Conservation (phyloP, 2,113 vertebrate species). For the Dipodomys spectabilis region DNA sequence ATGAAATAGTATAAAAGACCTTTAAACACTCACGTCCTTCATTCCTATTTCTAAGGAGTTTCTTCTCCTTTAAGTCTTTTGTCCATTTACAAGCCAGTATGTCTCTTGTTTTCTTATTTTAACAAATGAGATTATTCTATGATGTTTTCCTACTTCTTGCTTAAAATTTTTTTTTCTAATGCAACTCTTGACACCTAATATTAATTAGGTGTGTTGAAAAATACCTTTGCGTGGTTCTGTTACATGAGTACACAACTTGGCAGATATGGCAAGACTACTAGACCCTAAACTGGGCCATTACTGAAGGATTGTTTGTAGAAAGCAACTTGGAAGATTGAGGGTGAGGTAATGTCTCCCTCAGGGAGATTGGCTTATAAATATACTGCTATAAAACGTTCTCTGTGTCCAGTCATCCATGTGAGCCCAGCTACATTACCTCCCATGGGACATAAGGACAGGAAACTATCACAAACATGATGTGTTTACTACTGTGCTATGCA, state of each 20-base stretch:
- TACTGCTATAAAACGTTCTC: background rate
- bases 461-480: background rate
- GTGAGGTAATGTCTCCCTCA: conserved; percentile 7
- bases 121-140: conserved; percentile 1
- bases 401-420: background rate
- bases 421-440: background rate
- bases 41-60: conserved; percentile 2
- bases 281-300: background rate
- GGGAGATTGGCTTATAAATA: background rate
- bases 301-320: conserved; percentile 5
- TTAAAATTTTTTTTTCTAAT: conserved; percentile 20
- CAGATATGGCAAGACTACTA: background rate
- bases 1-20: background rate
- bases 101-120: background rate
- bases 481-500: background rate
- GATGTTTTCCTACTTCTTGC: background rate
- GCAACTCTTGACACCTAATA: background rate
- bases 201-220: background rate
- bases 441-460: background rate
- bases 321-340: background rate
- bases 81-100: background rate
- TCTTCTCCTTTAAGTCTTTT: conserved; percentile 8
- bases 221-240: background rate
- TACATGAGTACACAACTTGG: background rate
- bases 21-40: background rate